These are phyloP conservation scores for Zaprionus bogoriensis DNA, from an alignment of 2,888 invertebrate genomes.

Conservation along the genomic window DNA sequence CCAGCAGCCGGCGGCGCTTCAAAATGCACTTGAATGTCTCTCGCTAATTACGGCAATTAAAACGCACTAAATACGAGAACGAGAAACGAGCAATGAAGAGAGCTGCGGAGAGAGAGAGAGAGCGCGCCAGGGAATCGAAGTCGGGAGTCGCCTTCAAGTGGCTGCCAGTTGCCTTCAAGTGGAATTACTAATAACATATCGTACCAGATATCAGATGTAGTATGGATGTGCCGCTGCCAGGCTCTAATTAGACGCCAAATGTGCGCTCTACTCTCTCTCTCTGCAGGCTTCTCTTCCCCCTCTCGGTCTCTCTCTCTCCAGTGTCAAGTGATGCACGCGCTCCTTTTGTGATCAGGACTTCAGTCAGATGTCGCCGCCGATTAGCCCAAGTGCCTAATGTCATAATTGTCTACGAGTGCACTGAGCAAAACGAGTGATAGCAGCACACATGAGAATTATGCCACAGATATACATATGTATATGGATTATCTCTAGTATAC, in stretches of 20 bases:
- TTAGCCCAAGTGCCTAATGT: conserved; percentile 50
- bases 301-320: conserved; percentile 12
- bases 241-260: conserved; percentile 52
- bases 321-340: conserved; percentile 42
- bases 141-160: conserved; percentile 65
- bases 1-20: conserved; percentile 45
- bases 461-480: too few relatives aligned
- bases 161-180: conserved; percentile 60
- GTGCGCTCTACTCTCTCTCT: too few relatives aligned
- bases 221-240: conserved; percentile 6
- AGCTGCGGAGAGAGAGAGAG: background rate
- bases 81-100: too few relatives aligned
- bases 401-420: background rate
- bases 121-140: conserved; percentile 29
- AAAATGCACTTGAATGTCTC: conserved; percentile 65
- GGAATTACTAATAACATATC: conserved; percentile 65
- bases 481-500: background rate
- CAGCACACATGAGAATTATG: too few relatives aligned
- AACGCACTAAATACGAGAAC: conserved; percentile 74
- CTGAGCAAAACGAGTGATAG: background rate
- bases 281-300: conserved; percentile 33
- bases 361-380: conserved; percentile 50
- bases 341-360: conserved; percentile 54
- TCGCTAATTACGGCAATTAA: conserved; percentile 78
- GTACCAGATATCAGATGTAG: background rate